phyloP scores from a whole-genome alignment of 2,113 vertebrate species.

The Gasterosteus nipponicus region DNA sequence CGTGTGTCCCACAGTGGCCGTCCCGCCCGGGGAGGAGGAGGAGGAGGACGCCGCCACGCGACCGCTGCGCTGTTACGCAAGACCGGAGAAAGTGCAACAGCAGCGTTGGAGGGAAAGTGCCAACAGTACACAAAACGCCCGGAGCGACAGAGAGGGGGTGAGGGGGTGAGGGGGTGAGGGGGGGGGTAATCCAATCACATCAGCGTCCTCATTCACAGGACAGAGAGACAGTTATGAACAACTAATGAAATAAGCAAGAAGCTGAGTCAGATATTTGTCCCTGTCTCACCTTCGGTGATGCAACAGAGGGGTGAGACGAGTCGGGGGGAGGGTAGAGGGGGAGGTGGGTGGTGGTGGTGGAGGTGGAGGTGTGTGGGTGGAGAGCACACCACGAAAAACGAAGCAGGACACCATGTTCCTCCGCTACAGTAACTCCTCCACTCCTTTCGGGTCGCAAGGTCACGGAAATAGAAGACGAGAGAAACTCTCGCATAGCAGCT shows the following conservation, averaged over 20 bases:
- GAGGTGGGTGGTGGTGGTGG: neutral
- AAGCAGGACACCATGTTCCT: neutral
- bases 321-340: neutral
- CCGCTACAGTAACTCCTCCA: neutral
- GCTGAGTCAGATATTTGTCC: constrained; percentile 70
- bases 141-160: constrained; percentile 11
- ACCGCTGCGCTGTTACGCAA: constrained; percentile 65
- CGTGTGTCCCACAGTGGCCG: constrained; percentile 68
- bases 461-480: neutral
- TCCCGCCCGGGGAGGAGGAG: constrained; percentile 60
- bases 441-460: constrained; percentile 13
- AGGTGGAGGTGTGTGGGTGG: constrained; percentile 13
- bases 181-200: constrained; percentile 72
- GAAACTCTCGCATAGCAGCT: constrained; percentile 4
- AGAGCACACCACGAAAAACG: neutral
- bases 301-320: constrained; percentile 44
- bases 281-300: constrained; percentile 19
- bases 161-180: constrained; percentile 23
- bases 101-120: constrained; percentile 67
- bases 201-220: constrained; percentile 63
- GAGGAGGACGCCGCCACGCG: constrained; percentile 50
- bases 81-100: constrained; percentile 68
- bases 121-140: constrained; percentile 59
- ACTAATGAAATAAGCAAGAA: constrained; percentile 73
- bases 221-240: constrained; percentile 57